Base-by-base conservation (phyloP, 1,140 invertebrate species). In the Melanaphis sacchari region DNA sequence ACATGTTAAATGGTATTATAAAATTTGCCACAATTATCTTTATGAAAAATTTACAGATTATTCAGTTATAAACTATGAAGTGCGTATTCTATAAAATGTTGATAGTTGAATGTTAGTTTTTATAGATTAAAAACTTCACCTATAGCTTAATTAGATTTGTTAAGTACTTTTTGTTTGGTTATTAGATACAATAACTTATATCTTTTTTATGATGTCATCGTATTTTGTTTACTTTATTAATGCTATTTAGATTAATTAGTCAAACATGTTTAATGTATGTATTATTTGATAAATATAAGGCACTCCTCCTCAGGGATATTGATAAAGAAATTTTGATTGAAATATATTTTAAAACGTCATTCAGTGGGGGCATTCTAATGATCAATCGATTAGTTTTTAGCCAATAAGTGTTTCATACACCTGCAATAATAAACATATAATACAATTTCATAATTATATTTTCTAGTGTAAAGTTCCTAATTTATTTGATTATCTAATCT, bases 361-460 rank as follows among this genome's bases (percentile, higher is more conserved):
- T 84, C 36, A 93, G 91, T 81, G 81, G 91, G 91, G 81, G 81
- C 26, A 52, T 85, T 93, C 91, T 43, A 85, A 93, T 85, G 81
- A 93, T 93, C 66, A 93, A 49, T 93, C 36, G 7, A 93, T 93
- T 84, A 38, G 91, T 93, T 93, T 93, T 93, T n/a, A 49, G n/a
- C 46, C n/a, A 52, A 85, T 84, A 84, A 93, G 36, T 81, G 43
- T 43, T 92, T 81, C 43, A 93, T 38, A 93, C 91, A 93, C 91
- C 81, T 93, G 81, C 59, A 52, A 21, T 52, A 84, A 92, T 85
- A 93, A 84, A 92, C n/a, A 76, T 81, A 46, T 76, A 82, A 81
- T 92, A 40, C 4, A 38, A 92, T 92, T 91, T 81, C 38, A 90
- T 90, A 90, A 91, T 81, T 46, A 82, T 81, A 41, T 82, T 91